Percentiles rank a stretch among this genome's conserved stretches.
Evolutionary conservation across 1,140 invertebrate species (phyloP).

Genomic region (Lepidostoma basale): DNA sequence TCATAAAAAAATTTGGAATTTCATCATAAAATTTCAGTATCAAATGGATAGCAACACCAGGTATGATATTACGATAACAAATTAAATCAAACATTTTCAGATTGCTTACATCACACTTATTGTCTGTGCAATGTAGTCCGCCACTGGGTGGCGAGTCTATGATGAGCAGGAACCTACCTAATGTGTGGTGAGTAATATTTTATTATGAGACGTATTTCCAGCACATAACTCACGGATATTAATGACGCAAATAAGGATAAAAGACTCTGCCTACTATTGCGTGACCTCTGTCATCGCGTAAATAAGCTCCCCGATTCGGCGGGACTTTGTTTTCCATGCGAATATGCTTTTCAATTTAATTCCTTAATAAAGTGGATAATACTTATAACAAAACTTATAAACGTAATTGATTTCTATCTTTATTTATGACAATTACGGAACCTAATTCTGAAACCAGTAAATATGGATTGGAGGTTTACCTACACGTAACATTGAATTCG

Average conservation of each 20-base stretch:
- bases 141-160: too few relatives aligned
- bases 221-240: neutral
- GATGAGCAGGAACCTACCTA: neutral
- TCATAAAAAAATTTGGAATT: neutral
- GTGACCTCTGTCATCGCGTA: neutral
- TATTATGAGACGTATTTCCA: neutral
- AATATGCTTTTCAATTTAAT: too few relatives aligned
- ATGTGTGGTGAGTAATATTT: neutral
- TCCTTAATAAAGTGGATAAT: too few relatives aligned
- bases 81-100: neutral
- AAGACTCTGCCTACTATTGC: neutral
- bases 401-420: too few relatives aligned
- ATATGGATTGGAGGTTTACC: too few relatives aligned
- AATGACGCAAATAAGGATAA: neutral
- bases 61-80: neutral
- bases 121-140: neutral
- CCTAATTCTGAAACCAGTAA: too few relatives aligned
- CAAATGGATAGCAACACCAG: neutral
- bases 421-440: too few relatives aligned
- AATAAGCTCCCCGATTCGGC: too few relatives aligned
- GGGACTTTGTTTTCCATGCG: too few relatives aligned
- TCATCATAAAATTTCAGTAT: neutral
- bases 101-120: neutral
- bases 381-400: too few relatives aligned
- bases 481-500: too few relatives aligned